Percentiles rank a stretch among this genome's conserved stretches.
phyloP scores from a whole-genome alignment of 35 echinoderm and acorn worm genomes.

The Heliocidaris tuberculata region DNA sequence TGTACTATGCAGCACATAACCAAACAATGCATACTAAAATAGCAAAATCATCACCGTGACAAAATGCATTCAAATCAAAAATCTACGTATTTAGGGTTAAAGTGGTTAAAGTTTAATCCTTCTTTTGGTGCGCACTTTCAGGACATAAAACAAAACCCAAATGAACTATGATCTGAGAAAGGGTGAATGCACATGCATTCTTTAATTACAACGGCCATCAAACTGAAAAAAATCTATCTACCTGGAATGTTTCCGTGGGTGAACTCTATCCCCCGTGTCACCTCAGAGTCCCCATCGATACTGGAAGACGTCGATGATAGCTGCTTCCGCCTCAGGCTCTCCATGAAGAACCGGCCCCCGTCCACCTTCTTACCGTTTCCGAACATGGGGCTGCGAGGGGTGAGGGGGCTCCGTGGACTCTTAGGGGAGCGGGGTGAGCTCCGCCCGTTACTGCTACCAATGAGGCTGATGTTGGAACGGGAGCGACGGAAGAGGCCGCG shows the following conservation, averaged over 20 bases:
- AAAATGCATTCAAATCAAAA: too few species aligned
- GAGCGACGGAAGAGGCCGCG: constrained; percentile 84
- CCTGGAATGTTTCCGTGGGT: constrained; percentile 82
- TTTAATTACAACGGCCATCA: too few species aligned
- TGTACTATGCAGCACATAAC: too few species aligned
- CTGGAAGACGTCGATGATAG: constrained; percentile 53
- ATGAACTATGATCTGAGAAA: too few species aligned
- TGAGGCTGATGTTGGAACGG: constrained; percentile 82
- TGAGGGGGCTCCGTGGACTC: constrained; percentile 17
- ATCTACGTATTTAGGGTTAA: too few species aligned
- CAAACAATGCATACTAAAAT: too few species aligned
- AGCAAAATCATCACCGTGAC: too few species aligned
- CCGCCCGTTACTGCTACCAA: constrained; percentile 51
- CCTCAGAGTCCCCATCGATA: constrained; percentile 60
- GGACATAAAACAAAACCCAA: too few species aligned
- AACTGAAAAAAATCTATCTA: too few species aligned
- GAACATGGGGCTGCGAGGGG: constrained; percentile 15
- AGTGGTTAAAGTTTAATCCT: too few species aligned
- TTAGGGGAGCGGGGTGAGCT: neutral
- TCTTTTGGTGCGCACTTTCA: too few species aligned
- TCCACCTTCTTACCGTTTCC: constrained; percentile 62
- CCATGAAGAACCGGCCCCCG: constrained; percentile 40
- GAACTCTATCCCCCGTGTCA: constrained; percentile 88
- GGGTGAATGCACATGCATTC: too few species aligned
- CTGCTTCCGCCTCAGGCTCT: constrained; percentile 48